Evolutionary conservation across 1,140 invertebrate genomes (phyloP).

Genomic region (Heliconius eleuchia): DNA sequence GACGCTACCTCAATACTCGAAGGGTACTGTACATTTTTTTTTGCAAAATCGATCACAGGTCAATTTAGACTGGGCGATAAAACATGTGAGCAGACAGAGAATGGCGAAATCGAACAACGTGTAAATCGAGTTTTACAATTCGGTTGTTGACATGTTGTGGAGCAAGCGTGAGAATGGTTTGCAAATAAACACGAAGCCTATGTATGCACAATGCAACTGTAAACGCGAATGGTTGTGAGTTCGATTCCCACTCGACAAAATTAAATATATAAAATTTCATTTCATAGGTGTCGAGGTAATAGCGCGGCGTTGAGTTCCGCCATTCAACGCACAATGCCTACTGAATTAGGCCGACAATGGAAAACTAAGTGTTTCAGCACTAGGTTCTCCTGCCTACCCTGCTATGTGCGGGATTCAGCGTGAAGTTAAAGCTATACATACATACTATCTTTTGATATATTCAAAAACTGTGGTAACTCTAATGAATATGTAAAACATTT

Average conservation of each 20-base stretch:
- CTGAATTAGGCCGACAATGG: too few relatives aligned
- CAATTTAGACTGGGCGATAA: constrained; percentile 47
- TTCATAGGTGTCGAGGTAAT: too few relatives aligned
- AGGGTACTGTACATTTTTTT: constrained; percentile 27
- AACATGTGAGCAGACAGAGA: constrained; percentile 53
- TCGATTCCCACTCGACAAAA: too few relatives aligned
- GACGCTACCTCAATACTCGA: constrained; percentile 19
- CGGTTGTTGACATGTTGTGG: constrained; percentile 52
- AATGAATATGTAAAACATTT: constrained; percentile 13
- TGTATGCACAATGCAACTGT: too few relatives aligned
- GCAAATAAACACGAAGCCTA: constrained; percentile 15
- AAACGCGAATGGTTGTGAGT: too few relatives aligned
- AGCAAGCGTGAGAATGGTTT: constrained; percentile 55
- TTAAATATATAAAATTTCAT: too few relatives aligned
- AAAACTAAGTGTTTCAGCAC: too few relatives aligned
- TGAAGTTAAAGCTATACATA: too few relatives aligned
- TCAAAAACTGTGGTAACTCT: background rate
- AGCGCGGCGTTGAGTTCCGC: too few relatives aligned
- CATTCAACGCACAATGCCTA: too few relatives aligned
- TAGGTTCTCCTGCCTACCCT: fast-evolving
- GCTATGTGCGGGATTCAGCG: too few relatives aligned
- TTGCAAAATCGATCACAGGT: constrained; percentile 45
- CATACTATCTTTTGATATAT: background rate
- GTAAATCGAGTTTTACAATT: constrained; percentile 59
- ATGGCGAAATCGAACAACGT: constrained; percentile 59